phyloP scores from a whole-genome alignment of 2,113 vertebrate species.

The Illadopsis cleaveri region DNA sequence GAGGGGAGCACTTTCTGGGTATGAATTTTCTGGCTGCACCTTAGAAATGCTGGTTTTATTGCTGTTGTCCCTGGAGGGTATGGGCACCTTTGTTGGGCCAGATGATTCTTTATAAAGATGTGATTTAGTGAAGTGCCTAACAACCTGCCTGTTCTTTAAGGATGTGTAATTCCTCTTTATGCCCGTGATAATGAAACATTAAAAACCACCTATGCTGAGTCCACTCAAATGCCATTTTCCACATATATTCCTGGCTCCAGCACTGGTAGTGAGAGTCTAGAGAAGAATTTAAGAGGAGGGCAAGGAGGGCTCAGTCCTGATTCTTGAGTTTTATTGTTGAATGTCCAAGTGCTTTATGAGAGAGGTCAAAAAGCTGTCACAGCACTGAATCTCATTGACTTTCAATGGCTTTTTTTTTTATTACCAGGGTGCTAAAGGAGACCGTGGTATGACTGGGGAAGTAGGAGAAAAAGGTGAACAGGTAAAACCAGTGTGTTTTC shows the following conservation, averaged over 20 bases:
- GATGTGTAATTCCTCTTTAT: not conserved
- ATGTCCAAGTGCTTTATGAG: not conserved
- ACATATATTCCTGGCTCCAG: not conserved
- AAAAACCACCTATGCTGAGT: not conserved
- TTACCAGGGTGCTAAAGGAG: slow-evolving; percentile 86
- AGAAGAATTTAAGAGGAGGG: not conserved
- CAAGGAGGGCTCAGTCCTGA: not conserved
- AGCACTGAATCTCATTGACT: not conserved
- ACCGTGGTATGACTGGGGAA: slow-evolving; percentile 79
- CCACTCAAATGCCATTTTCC: not conserved
- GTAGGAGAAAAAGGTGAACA: slow-evolving; percentile 89
- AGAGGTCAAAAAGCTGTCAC: not conserved
- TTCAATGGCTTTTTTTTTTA: not conserved
- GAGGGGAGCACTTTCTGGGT: not conserved
- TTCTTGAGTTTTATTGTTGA: not conserved
- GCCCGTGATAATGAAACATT: not conserved
- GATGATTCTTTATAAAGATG: not conserved
- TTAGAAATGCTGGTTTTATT: not conserved
- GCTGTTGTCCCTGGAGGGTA: not conserved
- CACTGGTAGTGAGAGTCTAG: not conserved
- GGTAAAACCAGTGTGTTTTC: slow-evolving; percentile 65
- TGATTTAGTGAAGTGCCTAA: not conserved
- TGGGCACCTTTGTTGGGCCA: not conserved
- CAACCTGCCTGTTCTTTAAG: not conserved
- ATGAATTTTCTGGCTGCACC: not conserved